phyloP scores from a whole-genome alignment of 2,888 invertebrate species.

The Prenolepis imparis region DNA sequence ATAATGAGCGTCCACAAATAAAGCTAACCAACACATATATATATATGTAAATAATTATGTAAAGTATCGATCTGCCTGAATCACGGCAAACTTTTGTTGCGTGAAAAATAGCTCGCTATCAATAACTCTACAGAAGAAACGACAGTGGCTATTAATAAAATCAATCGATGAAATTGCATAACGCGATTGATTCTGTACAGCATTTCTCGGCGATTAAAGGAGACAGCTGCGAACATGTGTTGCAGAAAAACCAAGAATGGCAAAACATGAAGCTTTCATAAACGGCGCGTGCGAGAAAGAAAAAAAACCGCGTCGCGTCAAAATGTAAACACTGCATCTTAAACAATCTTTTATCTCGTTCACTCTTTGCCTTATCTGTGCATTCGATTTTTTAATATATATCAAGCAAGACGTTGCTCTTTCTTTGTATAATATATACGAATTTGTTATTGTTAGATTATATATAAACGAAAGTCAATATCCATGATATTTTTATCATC shows the following conservation, averaged over 20 bases:
- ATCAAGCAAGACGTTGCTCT: neutral
- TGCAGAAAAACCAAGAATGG: neutral
- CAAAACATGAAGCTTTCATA: neutral
- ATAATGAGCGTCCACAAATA: constrained; percentile 6
- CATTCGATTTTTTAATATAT: neutral
- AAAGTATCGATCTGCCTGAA: constrained; percentile 8
- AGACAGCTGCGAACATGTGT: constrained; percentile 15
- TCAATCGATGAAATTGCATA: constrained; percentile 48
- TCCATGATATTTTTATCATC: constrained; percentile 8
- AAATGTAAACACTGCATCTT: neutral
- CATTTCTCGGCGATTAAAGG: constrained; percentile 37
- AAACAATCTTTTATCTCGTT: neutral
- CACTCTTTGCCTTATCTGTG: neutral
- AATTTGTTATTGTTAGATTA: neutral
- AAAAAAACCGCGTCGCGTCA: neutral
- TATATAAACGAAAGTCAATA: neutral
- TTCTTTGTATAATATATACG: neutral
- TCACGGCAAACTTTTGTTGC: constrained; percentile 30
- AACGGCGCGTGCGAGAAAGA: constrained; percentile 6
- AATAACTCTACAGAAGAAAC: constrained; percentile 28
- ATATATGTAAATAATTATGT: constrained; percentile 49
- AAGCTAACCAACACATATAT: neutral
- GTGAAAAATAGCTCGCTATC: constrained; percentile 33
- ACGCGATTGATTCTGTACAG: constrained; percentile 33
- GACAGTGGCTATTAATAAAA: constrained; percentile 35